Evolutionary conservation across 2,113 vertebrate species (phyloP).

Genomic region (Catharus fuscescens): DNA sequence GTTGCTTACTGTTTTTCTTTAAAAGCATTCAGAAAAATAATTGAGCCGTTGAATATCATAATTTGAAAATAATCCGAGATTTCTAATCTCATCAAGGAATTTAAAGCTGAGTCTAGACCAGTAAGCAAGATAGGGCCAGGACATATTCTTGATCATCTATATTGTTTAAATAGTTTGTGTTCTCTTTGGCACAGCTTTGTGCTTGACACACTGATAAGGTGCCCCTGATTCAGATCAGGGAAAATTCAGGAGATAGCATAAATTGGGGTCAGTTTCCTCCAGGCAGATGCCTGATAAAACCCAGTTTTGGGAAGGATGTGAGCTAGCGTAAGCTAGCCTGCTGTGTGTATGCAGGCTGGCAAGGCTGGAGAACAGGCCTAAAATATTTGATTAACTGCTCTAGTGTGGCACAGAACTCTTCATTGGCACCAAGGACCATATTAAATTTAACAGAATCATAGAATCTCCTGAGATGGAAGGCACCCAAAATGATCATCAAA

Average conservation of each 20-base stretch:
- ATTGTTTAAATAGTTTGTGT: neutral
- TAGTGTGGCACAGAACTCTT: neutral
- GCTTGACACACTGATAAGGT: neutral
- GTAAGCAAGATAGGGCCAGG: neutral
- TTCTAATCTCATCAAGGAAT: neutral
- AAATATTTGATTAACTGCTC: neutral
- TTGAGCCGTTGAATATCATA: neutral
- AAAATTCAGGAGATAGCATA: neutral
- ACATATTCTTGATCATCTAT: neutral
- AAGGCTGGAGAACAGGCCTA: neutral
- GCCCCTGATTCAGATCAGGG: neutral
- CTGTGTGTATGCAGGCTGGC: neutral
- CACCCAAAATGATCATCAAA: fast-evolving
- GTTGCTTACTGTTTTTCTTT: neutral
- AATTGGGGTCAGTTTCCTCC: neutral
- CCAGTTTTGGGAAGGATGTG: neutral
- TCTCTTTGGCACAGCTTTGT: neutral
- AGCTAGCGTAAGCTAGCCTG: neutral
- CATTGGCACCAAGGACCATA: neutral
- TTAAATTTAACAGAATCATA: neutral
- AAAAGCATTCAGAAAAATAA: neutral
- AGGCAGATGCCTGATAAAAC: neutral
- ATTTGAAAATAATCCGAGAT: neutral
- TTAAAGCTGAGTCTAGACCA: neutral
- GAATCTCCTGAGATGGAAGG: neutral